Base-by-base conservation (phyloP, 2,113 vertebrate genomes). In the Arenaria interpres region DNA sequence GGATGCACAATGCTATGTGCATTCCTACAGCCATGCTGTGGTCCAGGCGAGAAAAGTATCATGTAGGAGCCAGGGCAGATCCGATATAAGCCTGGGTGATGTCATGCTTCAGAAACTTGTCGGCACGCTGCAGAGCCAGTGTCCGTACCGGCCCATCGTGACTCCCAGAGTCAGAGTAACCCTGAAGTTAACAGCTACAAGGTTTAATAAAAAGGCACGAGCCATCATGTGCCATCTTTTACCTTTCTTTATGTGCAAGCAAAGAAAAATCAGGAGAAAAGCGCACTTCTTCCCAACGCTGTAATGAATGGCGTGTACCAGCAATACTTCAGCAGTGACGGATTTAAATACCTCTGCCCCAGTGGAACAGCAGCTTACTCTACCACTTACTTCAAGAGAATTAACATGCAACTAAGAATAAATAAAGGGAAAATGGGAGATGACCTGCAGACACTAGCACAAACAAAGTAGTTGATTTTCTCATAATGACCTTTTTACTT, bases 61-160 rank as follows among this genome's bases (percentile, higher is more conserved):
- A 0, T 18, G 84, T 4, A 79, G 66, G 77, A 90, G 91, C 93
- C 46, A 81, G 67, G 50, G 46, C 54, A 73, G 57, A 48, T 20
- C 66, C 4, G 6, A 94, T 85, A 87, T 84, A 93, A 93, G 80
- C 51, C 77, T 51, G 83, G 56, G 60, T 77, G 94, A 95, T 59
- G 84, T 50, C 5, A 73, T 63, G 69, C 73, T 92, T 89, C 77
- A 93, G 84, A 95, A 77, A 91, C 76, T 54, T 84, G 86, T 67
- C 27, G 35, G 83, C 73, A 41, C 23, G 51, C 68, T 32, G 69
- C 56, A 73, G 41, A 67, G 64, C 51, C 76, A 43, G 37, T 2
- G 32, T 14, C 79, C 0, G 0, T 43, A 48, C 46, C 3, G 7
- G 17, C 2, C 3, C 21, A 56, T 14, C 4, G 1, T 30, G 60